Percentiles rank a stretch among this genome's conserved stretches.
Evolutionary conservation across 2,113 vertebrate genomes (phyloP).

Genomic region (Campylorhamphus procurvoides): DNA sequence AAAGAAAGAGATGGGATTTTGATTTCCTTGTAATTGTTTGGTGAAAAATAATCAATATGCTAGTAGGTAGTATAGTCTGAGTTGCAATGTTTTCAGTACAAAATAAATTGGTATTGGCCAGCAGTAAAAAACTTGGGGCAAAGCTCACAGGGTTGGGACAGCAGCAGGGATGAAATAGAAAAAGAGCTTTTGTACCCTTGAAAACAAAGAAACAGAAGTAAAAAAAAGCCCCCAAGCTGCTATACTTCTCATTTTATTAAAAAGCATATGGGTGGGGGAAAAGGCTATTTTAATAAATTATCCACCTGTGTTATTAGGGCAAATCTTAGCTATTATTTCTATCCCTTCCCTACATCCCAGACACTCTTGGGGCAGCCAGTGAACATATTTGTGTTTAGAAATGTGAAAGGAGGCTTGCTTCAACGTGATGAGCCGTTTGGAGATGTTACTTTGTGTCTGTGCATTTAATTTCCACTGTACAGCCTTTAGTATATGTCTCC

Average conservation of each 20-base stretch:
- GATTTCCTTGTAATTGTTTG: not conserved
- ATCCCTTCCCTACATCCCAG: not conserved
- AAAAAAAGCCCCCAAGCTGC: not conserved
- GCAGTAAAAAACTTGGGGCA: not conserved
- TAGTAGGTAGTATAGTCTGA: not conserved
- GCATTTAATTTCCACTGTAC: not conserved
- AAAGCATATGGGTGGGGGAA: not conserved
- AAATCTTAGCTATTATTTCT: not conserved
- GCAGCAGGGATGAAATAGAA: not conserved
- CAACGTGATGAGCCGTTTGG: not conserved
- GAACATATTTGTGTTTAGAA: not conserved
- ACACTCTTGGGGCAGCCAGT: not conserved
- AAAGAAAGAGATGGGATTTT: not conserved
- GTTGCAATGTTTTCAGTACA: conserved; percentile 12
- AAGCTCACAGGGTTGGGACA: not conserved
- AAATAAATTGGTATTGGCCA: not conserved
- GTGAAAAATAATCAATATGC: not conserved
- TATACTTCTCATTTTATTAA: not conserved
- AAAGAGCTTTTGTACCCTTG: not conserved
- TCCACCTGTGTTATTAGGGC: not conserved
- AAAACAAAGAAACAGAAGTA: not conserved
- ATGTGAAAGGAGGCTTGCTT: not conserved
- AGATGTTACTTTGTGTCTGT: not conserved
- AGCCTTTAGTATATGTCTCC: not conserved
- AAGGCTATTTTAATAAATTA: not conserved